Base-by-base conservation (phyloP, 2,888 invertebrate species). In the Clostera curtula region DNA sequence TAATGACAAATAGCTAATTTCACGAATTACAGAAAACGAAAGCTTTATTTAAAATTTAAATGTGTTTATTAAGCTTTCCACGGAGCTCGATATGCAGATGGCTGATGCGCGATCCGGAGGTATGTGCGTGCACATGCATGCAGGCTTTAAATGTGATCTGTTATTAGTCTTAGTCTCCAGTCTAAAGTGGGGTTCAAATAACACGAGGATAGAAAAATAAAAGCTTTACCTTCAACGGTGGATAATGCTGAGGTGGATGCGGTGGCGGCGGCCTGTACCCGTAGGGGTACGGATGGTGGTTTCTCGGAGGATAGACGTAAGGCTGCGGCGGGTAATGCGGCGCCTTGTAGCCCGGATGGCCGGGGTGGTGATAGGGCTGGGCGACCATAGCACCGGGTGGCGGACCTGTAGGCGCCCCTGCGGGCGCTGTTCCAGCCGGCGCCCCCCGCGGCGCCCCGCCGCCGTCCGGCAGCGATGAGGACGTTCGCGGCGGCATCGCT, bases 401-500 rank as follows among this genome's bases (percentile, higher is more conserved):
- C 31, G 77, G 74, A 31, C 58, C 74, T 24, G 63, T 56, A 41
- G 64, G 53, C 10, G 23, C 23, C 13, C 22, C n/a, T n/a, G n/a
- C n/a, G 32, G 65, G 59, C 40, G 66, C 45, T 40, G 66, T 64
- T 46, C 68, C 55, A 32, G 67, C 61, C 28, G 60, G 51, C 34
- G 53, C 60, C 36, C 65, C 53, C 36, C 68, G 63, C 31, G 68
- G 68, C 49, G 67, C 65, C 42, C 76, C 84, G 67, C 74, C 75
- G 80, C 85, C 87, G 74, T 74, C 84, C 47, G 80, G 74, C 86
- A 90, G 71, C 84, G 89, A 85, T 76, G 96, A 96, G 62, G 96
- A 93, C 76, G 96, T 96, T 71, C 96, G 91, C 71, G 95, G 94
- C 74, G 96, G 96, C 92, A 96, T 96, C 85, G 95, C 93, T 90